Conservation (phyloP, 2,888 invertebrate genomes). For the Sphaeridia pumilis region DNA sequence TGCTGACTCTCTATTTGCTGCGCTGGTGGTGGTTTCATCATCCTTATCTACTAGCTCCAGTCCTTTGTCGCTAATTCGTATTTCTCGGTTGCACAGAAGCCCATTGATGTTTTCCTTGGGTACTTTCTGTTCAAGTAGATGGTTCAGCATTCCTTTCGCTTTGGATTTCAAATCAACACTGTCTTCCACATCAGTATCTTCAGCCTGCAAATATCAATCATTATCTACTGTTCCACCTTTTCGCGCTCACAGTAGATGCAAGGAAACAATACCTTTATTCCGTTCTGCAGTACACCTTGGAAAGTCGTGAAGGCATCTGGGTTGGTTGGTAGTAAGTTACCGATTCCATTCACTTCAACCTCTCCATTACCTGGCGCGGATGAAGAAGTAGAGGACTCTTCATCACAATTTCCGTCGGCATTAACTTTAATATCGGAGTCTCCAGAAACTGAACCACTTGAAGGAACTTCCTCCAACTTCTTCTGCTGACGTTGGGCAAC, state of each 20-base stretch:
- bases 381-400: conserved; percentile 45
- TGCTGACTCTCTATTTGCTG: conserved; percentile 19
- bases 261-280: conserved; percentile 36
- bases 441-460: conserved; percentile 17
- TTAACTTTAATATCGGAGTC: conserved; percentile 23
- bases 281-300: conserved; percentile 51
- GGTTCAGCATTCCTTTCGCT: conserved; percentile 55
- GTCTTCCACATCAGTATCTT: conserved; percentile 29
- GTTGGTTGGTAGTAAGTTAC: neutral
- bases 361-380: conserved; percentile 45
- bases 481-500: conserved; percentile 57
- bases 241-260: conserved; percentile 2
- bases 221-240: conserved; percentile 11
- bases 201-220: conserved; percentile 37
- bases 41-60: conserved; percentile 48
- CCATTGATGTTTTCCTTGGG: conserved; percentile 51
- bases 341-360: neutral
- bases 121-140: conserved; percentile 65
- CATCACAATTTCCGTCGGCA: conserved; percentile 38
- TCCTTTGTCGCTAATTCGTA: conserved; percentile 49
- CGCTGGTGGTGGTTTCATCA: conserved; percentile 17
- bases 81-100: conserved; percentile 45
- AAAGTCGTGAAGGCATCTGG: conserved; percentile 45
- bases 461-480: conserved; percentile 41
- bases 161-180: conserved; percentile 6